Conservation (phyloP, 2,888 invertebrate genomes). For the Tetragonisca angustula region DNA sequence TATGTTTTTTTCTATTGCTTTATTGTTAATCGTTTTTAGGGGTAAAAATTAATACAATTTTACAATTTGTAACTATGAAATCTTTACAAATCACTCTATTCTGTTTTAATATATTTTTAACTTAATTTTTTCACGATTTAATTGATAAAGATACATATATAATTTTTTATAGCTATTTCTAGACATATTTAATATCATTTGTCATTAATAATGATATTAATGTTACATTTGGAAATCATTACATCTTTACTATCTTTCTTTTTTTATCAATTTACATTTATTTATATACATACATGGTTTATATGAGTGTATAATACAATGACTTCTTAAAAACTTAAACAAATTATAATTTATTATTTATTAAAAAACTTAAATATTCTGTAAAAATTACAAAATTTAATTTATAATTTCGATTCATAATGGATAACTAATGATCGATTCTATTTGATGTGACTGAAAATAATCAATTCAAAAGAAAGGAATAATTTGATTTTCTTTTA, state of each 20-base stretch:
- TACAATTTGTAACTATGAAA: no score
- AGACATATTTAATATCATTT: background rate
- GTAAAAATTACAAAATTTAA: background rate
- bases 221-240: background rate
- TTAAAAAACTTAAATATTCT: background rate
- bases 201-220: background rate
- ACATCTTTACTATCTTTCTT: background rate
- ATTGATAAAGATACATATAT: no score
- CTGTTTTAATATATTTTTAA: no score
- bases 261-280: background rate
- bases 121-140: no score
- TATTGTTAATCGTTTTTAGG: no score
- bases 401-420: background rate
- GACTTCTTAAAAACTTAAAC: background rate
- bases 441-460: background rate
- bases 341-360: background rate
- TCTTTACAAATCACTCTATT: no score
- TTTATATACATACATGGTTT: no score
- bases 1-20: no score
- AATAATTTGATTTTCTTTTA: background rate
- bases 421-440: background rate
- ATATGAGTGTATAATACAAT: background rate
- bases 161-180: background rate
- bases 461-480: background rate
- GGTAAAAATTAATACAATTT: no score